These are phyloP conservation scores for Orius insidiosus DNA, from an alignment of 1,140 invertebrate genomes.

Conservation along the genomic window DNA sequence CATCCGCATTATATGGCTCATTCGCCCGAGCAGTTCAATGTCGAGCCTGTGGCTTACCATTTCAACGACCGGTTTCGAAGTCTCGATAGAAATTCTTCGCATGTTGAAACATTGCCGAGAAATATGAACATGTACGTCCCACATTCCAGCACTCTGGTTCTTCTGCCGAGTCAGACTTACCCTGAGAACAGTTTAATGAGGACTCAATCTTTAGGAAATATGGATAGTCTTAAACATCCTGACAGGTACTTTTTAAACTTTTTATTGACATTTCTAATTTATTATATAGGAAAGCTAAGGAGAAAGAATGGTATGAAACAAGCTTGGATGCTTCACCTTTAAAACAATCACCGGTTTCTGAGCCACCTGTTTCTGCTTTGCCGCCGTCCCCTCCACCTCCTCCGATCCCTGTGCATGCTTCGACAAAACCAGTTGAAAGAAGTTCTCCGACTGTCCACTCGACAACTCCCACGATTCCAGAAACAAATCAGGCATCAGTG, in stretches of 20 bases:
- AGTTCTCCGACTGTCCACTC: too few species aligned
- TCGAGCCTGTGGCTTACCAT: too few species aligned
- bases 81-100: slow-evolving; percentile 30
- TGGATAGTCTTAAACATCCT: slow-evolving; percentile 24
- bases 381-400: slow-evolving; percentile 19
- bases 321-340: slow-evolving; percentile 38
- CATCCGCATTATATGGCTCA: too few species aligned
- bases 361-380: slow-evolving; percentile 19
- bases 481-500: slow-evolving; percentile 2
- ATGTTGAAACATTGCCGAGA: slow-evolving; percentile 12
- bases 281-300: slow-evolving; percentile 30
- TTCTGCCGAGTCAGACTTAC: slow-evolving; percentile 29
- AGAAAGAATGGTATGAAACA: slow-evolving; percentile 60
- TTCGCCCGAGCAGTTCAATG: too few species aligned
- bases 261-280: slow-evolving; percentile 14
- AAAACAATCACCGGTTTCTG: too few species aligned
- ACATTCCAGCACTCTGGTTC: slow-evolving; percentile 20
- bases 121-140: slow-evolving; percentile 15
- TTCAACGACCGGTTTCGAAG: slow-evolving; percentile 34
- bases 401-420: slow-evolving; percentile 21
- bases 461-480: too few species aligned
- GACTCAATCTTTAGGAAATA: slow-evolving; percentile 41
- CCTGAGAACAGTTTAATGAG: slow-evolving; percentile 32
- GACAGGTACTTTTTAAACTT: too few species aligned
- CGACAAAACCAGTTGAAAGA: not conserved